phyloP scores from a whole-genome alignment of 2,797 vertebrate species.

The Centropyge bicolor region DNA sequence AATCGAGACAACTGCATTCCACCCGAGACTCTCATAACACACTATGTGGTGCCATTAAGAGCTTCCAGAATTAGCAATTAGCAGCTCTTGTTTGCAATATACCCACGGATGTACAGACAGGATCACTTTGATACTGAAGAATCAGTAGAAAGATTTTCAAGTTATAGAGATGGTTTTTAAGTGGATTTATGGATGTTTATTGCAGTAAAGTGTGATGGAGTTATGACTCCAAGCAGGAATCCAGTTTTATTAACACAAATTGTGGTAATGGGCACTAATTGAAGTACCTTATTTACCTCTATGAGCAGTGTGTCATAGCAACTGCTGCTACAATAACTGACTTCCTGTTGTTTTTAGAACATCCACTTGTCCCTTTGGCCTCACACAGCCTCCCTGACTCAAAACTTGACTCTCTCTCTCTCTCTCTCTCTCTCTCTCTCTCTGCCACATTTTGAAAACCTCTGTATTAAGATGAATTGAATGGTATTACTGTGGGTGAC shows the following conservation, averaged over 20 bases:
- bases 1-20: not conserved
- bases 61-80: not conserved
- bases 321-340: not conserved
- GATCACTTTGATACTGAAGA: conserved; percentile 2
- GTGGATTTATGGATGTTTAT: not conserved
- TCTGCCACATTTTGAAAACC: not conserved
- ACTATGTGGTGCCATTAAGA: not conserved
- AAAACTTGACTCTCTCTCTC: not conserved
- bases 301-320: not conserved
- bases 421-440: not conserved
- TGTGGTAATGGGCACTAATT: not conserved
- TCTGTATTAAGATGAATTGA: not conserved
- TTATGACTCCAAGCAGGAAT: not conserved
- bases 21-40: not conserved
- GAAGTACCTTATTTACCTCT: not conserved
- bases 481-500: not conserved
- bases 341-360: not conserved
- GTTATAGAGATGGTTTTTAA: no score
- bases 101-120: no score
- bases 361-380: not conserved
- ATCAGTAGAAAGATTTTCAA: not conserved
- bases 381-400: not conserved
- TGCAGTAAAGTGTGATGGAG: not conserved
- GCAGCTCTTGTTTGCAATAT: not conserved
- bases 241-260: not conserved